Percentiles rank a stretch among this genome's conserved stretches.
Conservation (phyloP, 30 jellyfish, hydroid and myxozoan species). For the Aurelia aurita region DNA sequence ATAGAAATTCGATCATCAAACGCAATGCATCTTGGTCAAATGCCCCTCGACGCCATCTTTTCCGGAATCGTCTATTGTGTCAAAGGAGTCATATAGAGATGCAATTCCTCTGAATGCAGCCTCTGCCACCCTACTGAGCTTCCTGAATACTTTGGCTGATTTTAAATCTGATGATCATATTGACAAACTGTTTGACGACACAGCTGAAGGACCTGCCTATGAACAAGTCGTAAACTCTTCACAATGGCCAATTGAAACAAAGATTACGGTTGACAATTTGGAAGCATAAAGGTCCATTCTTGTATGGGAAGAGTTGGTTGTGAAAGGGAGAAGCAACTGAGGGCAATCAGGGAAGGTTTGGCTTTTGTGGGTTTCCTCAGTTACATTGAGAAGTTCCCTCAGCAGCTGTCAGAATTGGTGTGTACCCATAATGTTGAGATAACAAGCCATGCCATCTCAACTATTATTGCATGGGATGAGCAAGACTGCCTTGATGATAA, state of each 20-base stretch:
- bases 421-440: constrained; percentile 25
- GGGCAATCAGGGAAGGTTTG: constrained; percentile 61
- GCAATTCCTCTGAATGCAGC: constrained; percentile 49
- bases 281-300: constrained; percentile 17
- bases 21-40: too few species aligned
- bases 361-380: constrained; percentile 11
- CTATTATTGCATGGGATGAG: constrained; percentile 39
- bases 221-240: constrained; percentile 50
- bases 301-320: constrained; percentile 30
- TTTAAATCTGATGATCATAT: constrained; percentile 22
- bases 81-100: not conserved
- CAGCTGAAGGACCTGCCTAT: constrained; percentile 73
- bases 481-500: constrained; percentile 17
- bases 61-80: too few species aligned
- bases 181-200: constrained; percentile 30
- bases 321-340: constrained; percentile 49
- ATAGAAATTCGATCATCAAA: too few species aligned
- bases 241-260: constrained; percentile 35
- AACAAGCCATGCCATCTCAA: constrained; percentile 22
- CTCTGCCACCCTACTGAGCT: constrained; percentile 18
- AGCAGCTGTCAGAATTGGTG: constrained; percentile 33
- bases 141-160: constrained; percentile 17
- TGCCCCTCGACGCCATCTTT: too few species aligned
- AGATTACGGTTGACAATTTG: constrained; percentile 15
- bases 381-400: constrained; percentile 17